These are phyloP conservation scores for Allygus modestus DNA, from an alignment of 2,888 invertebrate genomes.

Conservation along the genomic window DNA sequence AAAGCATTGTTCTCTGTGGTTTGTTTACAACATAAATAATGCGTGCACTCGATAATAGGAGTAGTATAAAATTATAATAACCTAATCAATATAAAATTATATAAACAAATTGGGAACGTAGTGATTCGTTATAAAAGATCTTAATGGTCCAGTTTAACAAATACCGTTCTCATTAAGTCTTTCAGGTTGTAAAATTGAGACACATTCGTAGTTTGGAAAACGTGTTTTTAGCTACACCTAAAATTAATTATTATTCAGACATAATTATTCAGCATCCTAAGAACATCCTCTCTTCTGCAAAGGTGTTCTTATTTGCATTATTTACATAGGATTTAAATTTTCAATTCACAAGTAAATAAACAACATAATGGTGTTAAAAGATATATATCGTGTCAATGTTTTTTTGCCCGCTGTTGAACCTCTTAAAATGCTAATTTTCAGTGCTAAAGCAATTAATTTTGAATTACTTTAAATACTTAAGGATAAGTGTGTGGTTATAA, in stretches of 20 bases:
- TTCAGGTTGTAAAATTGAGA: not conserved
- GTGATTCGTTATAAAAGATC: too few species aligned
- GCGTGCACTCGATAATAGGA: too few species aligned
- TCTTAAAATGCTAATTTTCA: slow-evolving; percentile 23
- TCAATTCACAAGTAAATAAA: slow-evolving; percentile 11
- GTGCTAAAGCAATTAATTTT: not conserved
- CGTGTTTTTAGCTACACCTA: slow-evolving; percentile 8
- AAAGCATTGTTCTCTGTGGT: too few species aligned
- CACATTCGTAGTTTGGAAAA: slow-evolving; percentile 2
- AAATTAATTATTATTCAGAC: slow-evolving; percentile 31
- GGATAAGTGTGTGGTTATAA: too few species aligned
- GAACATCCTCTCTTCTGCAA: slow-evolving; percentile 21
- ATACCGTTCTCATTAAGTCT: not conserved
- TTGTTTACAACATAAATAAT: too few species aligned
- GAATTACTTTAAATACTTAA: not conserved
- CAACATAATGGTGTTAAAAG: slow-evolving; percentile 8
- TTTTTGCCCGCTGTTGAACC: not conserved
- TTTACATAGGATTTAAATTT: slow-evolving; percentile 28
- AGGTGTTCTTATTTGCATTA: slow-evolving; percentile 27
- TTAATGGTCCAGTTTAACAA: not conserved
- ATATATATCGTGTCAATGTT: slow-evolving; percentile 6
- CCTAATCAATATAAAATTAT: too few species aligned
- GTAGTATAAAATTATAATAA: too few species aligned
- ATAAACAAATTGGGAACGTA: too few species aligned
- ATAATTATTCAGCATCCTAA: slow-evolving; percentile 5